A percentile compares a stretch with the other conserved stretches of the same genome.
Evolutionary conservation across 2,113 vertebrate genomes (phyloP).

Genomic region (Nettapus auritus): DNA sequence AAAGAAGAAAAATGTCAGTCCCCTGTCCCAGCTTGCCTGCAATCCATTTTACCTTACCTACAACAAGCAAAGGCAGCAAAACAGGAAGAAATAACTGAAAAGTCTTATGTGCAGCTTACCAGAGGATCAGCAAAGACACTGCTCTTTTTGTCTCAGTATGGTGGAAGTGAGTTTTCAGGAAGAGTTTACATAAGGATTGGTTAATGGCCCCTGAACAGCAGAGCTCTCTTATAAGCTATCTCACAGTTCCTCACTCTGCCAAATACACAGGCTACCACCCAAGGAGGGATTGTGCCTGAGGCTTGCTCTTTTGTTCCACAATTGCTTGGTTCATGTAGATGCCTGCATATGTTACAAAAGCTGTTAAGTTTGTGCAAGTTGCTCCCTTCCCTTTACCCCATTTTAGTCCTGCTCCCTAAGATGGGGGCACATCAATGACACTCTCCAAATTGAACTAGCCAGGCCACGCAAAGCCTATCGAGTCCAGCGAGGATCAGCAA

Average conservation of each 20-base stretch:
- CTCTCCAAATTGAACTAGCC: not conserved
- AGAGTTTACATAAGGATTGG: not conserved
- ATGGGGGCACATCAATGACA: not conserved
- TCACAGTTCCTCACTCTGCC: not conserved
- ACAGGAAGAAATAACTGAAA: not conserved
- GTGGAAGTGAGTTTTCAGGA: not conserved
- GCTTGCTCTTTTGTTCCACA: not conserved
- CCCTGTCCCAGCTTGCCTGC: not conserved
- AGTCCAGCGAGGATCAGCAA: not conserved
- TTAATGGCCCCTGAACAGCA: not conserved
- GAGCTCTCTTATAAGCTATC: not conserved
- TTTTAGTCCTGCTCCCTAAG: not conserved
- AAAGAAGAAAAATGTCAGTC: not conserved
- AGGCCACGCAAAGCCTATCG: not conserved
- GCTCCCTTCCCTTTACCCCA: not conserved
- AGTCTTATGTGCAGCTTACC: not conserved
- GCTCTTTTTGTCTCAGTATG: not conserved
- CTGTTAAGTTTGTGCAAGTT: not conserved
- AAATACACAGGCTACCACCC: slow-evolving; percentile 14
- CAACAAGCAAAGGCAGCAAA: not conserved
- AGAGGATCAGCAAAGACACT: not conserved
- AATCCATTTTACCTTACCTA: not conserved
- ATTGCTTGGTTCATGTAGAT: not conserved
- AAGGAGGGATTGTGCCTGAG: slow-evolving; percentile 1
- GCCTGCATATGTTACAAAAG: not conserved